Evolutionary conservation across 2,888 invertebrate species (phyloP).

Genomic region (Drosophila atripex): DNA sequence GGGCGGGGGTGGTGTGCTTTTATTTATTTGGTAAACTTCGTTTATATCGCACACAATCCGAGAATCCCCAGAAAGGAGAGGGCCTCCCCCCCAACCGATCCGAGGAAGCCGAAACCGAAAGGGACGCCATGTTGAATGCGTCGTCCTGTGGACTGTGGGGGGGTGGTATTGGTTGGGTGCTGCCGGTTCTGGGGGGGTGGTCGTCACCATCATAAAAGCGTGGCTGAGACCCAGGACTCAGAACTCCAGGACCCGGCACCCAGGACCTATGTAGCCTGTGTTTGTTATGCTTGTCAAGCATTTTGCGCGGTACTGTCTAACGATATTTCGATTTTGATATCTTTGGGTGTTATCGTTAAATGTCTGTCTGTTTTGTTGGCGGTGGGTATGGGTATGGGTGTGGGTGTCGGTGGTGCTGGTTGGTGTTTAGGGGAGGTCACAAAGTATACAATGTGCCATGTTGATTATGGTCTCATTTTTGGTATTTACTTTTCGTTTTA

Average conservation of each 20-base stretch:
- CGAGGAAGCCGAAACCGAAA: conserved; percentile 44
- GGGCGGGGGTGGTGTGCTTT: conserved; percentile 44
- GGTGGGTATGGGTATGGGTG: background rate
- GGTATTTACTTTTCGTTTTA: conserved; percentile 72
- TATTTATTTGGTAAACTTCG: conserved; percentile 76
- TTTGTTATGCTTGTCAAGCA: conserved; percentile 82
- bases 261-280: conserved; percentile 58
- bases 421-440: conserved; percentile 6
- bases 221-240: conserved; percentile 34
- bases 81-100: background rate
- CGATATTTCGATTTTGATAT: conserved; percentile 81
- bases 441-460: conserved; percentile 53
- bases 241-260: conserved; percentile 11
- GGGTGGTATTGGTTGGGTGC: background rate
- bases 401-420: conserved; percentile 4
- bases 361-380: conserved; percentile 44
- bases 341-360: conserved; percentile 80
- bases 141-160: conserved; percentile 8
- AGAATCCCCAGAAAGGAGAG: conserved; percentile 12
- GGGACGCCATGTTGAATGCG: conserved; percentile 72
- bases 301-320: conserved; percentile 67
- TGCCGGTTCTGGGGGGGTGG: conserved; percentile 22
- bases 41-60: conserved; percentile 65
- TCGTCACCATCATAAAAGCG: conserved; percentile 64
- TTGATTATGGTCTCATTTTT: conserved; percentile 75